Conservation (phyloP, 2,797 vertebrate genomes). For the Columba guinea region DNA sequence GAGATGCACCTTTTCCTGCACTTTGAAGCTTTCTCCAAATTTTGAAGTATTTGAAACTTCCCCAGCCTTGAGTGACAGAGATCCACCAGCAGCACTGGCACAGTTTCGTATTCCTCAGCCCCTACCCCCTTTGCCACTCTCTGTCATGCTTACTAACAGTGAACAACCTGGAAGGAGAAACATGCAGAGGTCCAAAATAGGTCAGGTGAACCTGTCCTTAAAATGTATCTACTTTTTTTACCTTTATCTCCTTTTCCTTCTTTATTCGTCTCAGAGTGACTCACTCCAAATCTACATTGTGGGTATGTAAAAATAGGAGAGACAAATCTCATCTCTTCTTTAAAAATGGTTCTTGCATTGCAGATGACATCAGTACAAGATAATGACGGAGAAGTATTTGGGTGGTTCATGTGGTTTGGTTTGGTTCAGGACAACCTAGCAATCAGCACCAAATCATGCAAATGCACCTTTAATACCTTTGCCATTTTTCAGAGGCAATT, state of each 20-base stretch:
- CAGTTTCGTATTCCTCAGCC: not conserved
- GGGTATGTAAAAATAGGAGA: not conserved
- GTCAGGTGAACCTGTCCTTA: not conserved
- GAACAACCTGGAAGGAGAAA: not conserved
- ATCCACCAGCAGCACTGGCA: not conserved
- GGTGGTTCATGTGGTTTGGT: not conserved
- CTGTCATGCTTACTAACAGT: rapidly evolving
- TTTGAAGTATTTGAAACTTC: not conserved
- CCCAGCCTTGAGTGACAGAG: not conserved
- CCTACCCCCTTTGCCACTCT: not conserved
- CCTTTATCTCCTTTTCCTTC: not conserved
- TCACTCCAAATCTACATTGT: not conserved
- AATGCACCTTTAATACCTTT: not conserved
- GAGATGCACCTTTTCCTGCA: not conserved
- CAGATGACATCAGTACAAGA: not conserved
- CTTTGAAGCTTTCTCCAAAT: not conserved
- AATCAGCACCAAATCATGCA: not conserved
- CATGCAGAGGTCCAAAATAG: not conserved
- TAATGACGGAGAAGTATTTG: not conserved
- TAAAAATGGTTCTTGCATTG: not conserved
- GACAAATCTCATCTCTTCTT: not conserved
- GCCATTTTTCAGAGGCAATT: not conserved
- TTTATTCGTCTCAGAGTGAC: not conserved
- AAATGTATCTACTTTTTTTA: not conserved
- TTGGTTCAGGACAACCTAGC: not conserved